A percentile compares a stretch with the other conserved stretches of the same genome.
Evolutionary conservation across 2,888 invertebrate genomes (phyloP).

Genomic region (Macrosoma leucophasiata): DNA sequence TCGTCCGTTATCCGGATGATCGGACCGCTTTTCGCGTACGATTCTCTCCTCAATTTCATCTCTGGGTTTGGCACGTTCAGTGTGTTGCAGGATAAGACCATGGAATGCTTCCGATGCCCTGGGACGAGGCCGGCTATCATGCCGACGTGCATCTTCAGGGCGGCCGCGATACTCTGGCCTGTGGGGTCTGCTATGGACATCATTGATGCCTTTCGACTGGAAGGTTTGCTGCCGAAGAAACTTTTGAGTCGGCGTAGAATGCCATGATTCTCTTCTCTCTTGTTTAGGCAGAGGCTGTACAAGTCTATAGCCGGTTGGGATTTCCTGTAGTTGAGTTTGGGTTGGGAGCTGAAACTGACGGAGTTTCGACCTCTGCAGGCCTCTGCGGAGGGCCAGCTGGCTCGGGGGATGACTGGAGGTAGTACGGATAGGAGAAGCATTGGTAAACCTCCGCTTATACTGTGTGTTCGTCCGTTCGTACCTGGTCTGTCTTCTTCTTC

Average conservation of each 20-base stretch:
- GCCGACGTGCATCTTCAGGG: slow-evolving; percentile 82
- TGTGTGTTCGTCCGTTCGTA: slow-evolving; percentile 71
- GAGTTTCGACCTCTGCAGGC: slow-evolving; percentile 77
- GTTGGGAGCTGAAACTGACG: slow-evolving; percentile 80
- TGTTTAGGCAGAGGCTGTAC: slow-evolving; percentile 75
- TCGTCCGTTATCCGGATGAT: slow-evolving; percentile 76
- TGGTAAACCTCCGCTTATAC: slow-evolving; percentile 81
- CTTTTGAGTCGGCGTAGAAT: slow-evolving; percentile 70
- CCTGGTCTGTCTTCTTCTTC: slow-evolving; percentile 53
- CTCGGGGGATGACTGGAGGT: slow-evolving; percentile 84
- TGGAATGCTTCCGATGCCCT: slow-evolving; percentile 75
- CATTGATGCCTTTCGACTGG: slow-evolving; percentile 80
- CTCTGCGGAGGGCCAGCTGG: slow-evolving; percentile 86
- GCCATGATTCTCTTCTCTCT: slow-evolving; percentile 72
- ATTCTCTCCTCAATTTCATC: slow-evolving; percentile 60
- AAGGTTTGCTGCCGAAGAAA: slow-evolving; percentile 78
- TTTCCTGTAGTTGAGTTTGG: slow-evolving; percentile 76
- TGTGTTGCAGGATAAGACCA: slow-evolving; percentile 78
- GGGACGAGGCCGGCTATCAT: slow-evolving; percentile 83
- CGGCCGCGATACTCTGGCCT: slow-evolving; percentile 79
- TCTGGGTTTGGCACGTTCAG: slow-evolving; percentile 68
- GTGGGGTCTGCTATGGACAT: slow-evolving; percentile 77
- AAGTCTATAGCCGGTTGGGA: slow-evolving; percentile 76
- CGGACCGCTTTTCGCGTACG: slow-evolving; percentile 77
- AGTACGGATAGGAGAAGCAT: slow-evolving; percentile 82